These are phyloP conservation scores for Cataglyphis cursor DNA, from an alignment of 2,888 invertebrate species.

Conservation along the genomic window DNA sequence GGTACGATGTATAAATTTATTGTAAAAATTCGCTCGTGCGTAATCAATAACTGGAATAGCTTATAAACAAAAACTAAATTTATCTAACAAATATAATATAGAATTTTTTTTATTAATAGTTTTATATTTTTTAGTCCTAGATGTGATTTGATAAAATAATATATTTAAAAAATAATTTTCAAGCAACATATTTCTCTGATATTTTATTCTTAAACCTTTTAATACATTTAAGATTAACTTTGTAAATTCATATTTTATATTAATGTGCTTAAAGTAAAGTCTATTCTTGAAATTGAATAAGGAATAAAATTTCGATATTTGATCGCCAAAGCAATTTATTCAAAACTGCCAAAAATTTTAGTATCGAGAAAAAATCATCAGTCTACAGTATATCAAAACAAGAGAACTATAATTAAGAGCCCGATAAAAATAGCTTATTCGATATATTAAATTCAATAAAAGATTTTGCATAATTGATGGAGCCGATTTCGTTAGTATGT, in stretches of 20 bases:
- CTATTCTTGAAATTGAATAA: not conserved
- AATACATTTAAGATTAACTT: not conserved
- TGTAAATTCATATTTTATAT: not conserved
- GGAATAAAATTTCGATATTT: not conserved
- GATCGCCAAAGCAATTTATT: not conserved
- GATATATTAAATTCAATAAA: not conserved
- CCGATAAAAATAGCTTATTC: not conserved
- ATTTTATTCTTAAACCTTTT: not conserved
- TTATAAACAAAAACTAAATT: conserved; percentile 26
- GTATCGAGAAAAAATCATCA: not conserved
- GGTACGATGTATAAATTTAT: conserved; percentile 36
- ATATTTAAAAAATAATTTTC: not conserved
- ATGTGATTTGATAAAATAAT: not conserved
- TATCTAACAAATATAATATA: not conserved
- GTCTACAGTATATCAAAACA: not conserved
- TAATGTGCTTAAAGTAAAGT: not conserved
- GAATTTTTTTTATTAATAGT: conserved; percentile 13
- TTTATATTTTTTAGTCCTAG: conserved; percentile 8
- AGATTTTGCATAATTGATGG: not conserved
- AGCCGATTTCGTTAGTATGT: no score
- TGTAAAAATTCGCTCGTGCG: conserved; percentile 38
- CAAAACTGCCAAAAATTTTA: not conserved
- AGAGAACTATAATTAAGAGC: not conserved
- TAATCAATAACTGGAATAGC: conserved; percentile 26
- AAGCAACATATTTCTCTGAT: not conserved